Evolutionary conservation across 1,140 invertebrate genomes (phyloP), one percentile per base, ranked within the genome.

Genomic region (Drosophila sulfurigaster): DNA sequence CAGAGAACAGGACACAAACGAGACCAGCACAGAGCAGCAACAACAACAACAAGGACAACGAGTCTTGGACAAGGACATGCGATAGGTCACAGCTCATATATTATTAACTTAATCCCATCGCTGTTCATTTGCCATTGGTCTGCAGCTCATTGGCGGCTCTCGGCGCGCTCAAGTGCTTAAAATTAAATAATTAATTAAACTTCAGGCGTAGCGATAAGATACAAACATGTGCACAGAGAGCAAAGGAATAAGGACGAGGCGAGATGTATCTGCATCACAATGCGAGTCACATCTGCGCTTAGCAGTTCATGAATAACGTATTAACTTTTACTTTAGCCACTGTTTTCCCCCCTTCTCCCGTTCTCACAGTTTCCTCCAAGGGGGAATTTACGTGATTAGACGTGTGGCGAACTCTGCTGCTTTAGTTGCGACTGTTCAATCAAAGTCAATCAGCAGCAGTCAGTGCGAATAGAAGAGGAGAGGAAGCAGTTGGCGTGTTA

Each of bases 141-240:
- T 32, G n/a, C 41, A 67, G 75, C 78, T 88, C 41, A 73, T 82
- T 86, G 86, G 66, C 41, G 78, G 65, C 80, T 81, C 80, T 88
- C 54, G 76, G 77, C 79, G 85, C 75, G 85, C 85, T 89, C 78
- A 89, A 89, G 85, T 89, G 85, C 85, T 89, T 89, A 89, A 89
- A 89, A 89, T 89, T 89, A 89, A 89, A 89, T 89, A 89, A 89
- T 89, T 89, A 89, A 89, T 89, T 89, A 89, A 89, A 89, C 81
- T 88, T 65, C 66, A 76, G 79, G 83, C 52, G 66, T 59, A 62
- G 57, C 68, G 59, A 60, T 43, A 66, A 68, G 52, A 52, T 52
- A 60, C 60, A 51, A 57, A 48, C 58, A 54, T 35, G 20, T 20
- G 38, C 28, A 66, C 56, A 28, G 8, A 41, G 35, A 16, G 7